Conservation (phyloP, 2,113 vertebrate genomes). For the Neodon shergylaensis region DNA sequence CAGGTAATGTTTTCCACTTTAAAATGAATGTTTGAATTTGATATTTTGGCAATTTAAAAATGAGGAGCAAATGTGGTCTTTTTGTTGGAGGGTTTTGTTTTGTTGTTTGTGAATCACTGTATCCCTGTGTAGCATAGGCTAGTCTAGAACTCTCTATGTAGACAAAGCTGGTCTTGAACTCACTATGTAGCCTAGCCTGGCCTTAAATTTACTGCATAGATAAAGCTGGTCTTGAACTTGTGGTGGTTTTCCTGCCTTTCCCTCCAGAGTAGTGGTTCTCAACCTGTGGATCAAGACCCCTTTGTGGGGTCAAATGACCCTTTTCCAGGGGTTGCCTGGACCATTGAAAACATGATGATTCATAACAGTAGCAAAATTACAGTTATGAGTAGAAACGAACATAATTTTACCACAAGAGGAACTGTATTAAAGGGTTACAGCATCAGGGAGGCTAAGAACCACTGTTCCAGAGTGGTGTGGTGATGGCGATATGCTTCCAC, state of each 20-base stretch:
- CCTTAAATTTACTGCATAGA: background rate
- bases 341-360: background rate
- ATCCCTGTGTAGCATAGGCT: background rate
- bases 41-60: constrained; percentile 42
- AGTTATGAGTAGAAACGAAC: background rate
- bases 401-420: background rate
- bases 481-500: background rate
- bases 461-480: background rate
- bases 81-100: background rate
- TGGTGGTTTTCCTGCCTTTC: background rate
- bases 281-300: background rate
- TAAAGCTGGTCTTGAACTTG: background rate
- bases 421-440: background rate
- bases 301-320: background rate
- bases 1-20: constrained; percentile 85
- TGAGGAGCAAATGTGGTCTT: background rate
- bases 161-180: background rate
- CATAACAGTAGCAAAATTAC: background rate
- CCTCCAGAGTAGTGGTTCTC: background rate
- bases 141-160: background rate
- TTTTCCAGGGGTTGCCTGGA: background rate
- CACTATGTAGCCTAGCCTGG: background rate
- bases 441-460: background rate
- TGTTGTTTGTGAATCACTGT: background rate
- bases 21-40: constrained; percentile 14